Evolutionary conservation across 2,797 vertebrate species (phyloP).

Genomic region (Melanotaenia pygmaea): DNA sequence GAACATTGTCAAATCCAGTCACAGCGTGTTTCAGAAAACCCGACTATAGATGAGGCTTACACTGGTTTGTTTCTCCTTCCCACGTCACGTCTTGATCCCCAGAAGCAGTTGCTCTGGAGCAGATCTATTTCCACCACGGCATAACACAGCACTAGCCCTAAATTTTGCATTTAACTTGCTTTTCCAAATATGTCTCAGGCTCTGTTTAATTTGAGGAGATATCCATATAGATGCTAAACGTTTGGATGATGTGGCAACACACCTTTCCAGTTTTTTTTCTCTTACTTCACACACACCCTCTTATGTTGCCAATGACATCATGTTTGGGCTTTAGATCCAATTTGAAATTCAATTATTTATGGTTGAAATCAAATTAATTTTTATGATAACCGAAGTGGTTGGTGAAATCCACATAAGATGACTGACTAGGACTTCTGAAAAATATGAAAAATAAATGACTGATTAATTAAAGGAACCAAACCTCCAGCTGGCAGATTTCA

Average conservation of each 20-base stretch:
- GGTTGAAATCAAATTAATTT: not conserved
- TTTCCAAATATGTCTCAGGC: not conserved
- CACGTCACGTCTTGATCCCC: not conserved
- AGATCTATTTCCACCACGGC: not conserved
- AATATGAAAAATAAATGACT: not conserved
- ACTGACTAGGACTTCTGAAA: not conserved
- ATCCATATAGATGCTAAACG: not conserved
- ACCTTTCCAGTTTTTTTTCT: not conserved
- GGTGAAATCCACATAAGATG: not conserved
- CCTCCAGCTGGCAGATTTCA: not conserved
- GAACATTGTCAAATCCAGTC: too few relatives aligned
- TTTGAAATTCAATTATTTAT: constrained; percentile 1
- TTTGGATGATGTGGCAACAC: not conserved
- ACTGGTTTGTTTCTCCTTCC: not conserved
- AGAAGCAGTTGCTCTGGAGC: not conserved
- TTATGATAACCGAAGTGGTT: not conserved
- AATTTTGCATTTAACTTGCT: not conserved
- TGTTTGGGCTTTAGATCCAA: not conserved
- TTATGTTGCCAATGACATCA: not conserved
- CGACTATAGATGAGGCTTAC: not conserved
- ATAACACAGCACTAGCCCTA: not conserved
- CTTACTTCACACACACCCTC: not conserved
- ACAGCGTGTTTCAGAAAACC: not conserved
- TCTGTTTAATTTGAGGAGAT: not conserved
- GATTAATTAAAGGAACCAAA: not conserved